Base-by-base conservation (phyloP, 2,888 invertebrate genomes). In the Argynnis bischoffii region DNA sequence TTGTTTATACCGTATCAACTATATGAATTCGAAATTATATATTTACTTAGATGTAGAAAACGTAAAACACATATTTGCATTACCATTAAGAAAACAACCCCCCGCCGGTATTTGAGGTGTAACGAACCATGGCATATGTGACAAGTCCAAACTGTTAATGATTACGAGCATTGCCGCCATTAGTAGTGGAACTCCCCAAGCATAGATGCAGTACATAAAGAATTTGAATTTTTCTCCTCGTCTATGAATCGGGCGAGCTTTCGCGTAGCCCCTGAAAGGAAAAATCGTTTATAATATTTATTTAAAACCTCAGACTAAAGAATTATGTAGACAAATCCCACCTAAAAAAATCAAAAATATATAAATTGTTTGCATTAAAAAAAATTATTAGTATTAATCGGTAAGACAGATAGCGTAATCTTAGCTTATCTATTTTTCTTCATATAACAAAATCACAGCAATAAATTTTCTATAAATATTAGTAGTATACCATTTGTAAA, bases 201-300 rank as follows among this genome's bases (percentile, higher is more conserved):
- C 89, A 67, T 87, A 92, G 1, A 84, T 16, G 63, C 85, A 81
- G 74, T 92, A 92, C 84, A 89, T 87, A 1, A 72, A 14, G 71
- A 89, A 91, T 70, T 90, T 90, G 70, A 86, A 89, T 0, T 64
- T 55, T 65, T 90, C 88, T 0, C 91, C 90, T 1, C 87, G 83
- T 0, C 90, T 81, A 69, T 92, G 89, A 15, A 90, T 90, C 0
- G 84, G 79, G 1, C 90, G 84, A 1, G 91, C 88, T 73, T 90
- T 90, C 0, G 90, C 90, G 72, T 89, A 90, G 6, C 91, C 89
- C 67, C 91, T 90, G 79, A 48, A 57, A 69, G 55, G 26, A 46
- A 50, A 5, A 55, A 31, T 5, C 11, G 31, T 13, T 1, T 11
- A 16, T 55, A n/a, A 8, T 31, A n/a, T 56, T 6, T 41, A 16